Conservation (phyloP, 2,888 invertebrate species). For the Hoplodrina ambigua region DNA sequence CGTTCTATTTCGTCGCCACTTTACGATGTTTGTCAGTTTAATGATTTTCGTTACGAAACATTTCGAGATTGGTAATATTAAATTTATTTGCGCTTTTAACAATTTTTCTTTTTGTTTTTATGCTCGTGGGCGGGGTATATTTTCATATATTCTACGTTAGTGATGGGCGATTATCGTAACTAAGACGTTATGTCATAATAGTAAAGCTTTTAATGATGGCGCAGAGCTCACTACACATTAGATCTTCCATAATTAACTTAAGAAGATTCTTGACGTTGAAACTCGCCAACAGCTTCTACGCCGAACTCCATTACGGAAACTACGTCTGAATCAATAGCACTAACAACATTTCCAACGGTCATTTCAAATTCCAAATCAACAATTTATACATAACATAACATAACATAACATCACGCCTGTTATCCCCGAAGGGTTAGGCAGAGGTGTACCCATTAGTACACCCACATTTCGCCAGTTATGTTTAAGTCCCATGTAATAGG, state of each 20-base stretch:
- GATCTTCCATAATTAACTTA: slow-evolving; percentile 44
- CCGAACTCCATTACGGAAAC: not conserved
- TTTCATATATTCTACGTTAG: slow-evolving; percentile 57
- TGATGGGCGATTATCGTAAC: slow-evolving; percentile 62
- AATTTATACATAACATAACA: too few relatives aligned
- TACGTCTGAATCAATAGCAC: slow-evolving; percentile 9
- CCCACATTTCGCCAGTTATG: too few relatives aligned
- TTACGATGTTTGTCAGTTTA: slow-evolving; percentile 88
- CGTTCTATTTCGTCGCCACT: slow-evolving; percentile 87
- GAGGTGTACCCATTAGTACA: too few relatives aligned
- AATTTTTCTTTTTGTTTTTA: slow-evolving; percentile 67
- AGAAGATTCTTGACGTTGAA: slow-evolving; percentile 35
- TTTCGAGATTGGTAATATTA: slow-evolving; percentile 78
- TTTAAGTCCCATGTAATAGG: too few relatives aligned
- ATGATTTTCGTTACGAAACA: slow-evolving; percentile 84
- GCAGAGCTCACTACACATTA: slow-evolving; percentile 52
- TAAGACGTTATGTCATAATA: slow-evolving; percentile 60
- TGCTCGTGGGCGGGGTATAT: slow-evolving; percentile 53
- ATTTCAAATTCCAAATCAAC: not conserved
- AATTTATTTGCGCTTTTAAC: slow-evolving; percentile 78
- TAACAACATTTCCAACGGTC: not conserved
- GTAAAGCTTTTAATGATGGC: slow-evolving; percentile 62
- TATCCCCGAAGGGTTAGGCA: too few relatives aligned
- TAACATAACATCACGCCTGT: too few relatives aligned
- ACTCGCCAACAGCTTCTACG: slow-evolving; percentile 15